These are phyloP conservation scores for Chrysochloris asiatica DNA, from an alignment of 2,113 vertebrate species.

Conservation along the genomic window DNA sequence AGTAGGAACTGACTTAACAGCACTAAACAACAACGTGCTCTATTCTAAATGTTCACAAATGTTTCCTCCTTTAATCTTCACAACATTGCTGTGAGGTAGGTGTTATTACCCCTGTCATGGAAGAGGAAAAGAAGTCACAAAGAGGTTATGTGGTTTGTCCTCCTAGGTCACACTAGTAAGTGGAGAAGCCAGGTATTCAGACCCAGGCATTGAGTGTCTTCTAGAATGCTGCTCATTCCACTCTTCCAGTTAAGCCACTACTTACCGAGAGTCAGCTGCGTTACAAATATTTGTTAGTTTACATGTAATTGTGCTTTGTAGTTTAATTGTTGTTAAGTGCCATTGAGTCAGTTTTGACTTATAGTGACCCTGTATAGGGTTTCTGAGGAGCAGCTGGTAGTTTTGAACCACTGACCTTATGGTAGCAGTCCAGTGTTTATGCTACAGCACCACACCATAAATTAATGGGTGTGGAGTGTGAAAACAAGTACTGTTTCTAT, in stretches of 20 bases:
- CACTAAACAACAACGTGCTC: too few relatives aligned
- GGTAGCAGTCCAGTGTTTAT: too few relatives aligned
- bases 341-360: too few relatives aligned
- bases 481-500: slow-evolving; percentile 47
- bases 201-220: neutral
- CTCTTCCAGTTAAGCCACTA: neutral
- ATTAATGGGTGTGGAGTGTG: neutral
- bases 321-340: too few relatives aligned
- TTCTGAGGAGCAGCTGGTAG: too few relatives aligned
- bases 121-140: neutral
- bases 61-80: neutral
- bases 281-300: neutral
- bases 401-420: too few relatives aligned
- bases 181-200: neutral
- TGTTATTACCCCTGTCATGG: neutral
- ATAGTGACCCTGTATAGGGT: too few relatives aligned
- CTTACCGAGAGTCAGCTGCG: neutral
- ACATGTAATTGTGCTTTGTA: neutral
- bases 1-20: too few relatives aligned
- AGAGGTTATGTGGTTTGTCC: neutral
- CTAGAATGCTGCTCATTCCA: neutral
- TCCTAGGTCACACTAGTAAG: neutral
- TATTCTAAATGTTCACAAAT: neutral
- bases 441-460: too few relatives aligned
- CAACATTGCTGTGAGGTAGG: neutral